Conservation (phyloP, 2,888 invertebrate species). For the Saturnia japonica region DNA sequence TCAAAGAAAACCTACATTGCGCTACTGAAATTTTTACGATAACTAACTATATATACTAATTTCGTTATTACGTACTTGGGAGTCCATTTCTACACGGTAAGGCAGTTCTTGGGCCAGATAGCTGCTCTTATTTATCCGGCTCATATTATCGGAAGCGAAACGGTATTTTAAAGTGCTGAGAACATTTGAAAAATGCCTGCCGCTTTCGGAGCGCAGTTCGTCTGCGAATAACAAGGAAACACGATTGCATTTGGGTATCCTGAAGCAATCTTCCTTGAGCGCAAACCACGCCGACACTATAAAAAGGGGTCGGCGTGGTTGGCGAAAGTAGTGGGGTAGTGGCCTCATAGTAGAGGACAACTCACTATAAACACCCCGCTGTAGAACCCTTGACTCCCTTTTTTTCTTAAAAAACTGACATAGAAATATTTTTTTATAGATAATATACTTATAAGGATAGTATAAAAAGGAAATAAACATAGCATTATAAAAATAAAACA, state of each 20-base stretch:
- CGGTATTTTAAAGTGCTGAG: background rate
- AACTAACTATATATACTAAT: conserved; percentile 33
- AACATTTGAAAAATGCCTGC: background rate
- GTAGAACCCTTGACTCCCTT: conserved; percentile 54
- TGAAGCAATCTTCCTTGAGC: background rate
- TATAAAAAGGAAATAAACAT: too few relatives aligned
- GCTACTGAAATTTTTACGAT: conserved; percentile 37
- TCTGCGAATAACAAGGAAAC: background rate
- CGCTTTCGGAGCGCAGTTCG: background rate
- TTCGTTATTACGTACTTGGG: conserved; percentile 21
- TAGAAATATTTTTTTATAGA: background rate
- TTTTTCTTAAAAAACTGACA: too few relatives aligned
- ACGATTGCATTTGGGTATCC: background rate
- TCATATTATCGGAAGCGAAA: conserved; percentile 5
- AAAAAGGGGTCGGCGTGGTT: background rate
- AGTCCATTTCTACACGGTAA: conserved; percentile 58
- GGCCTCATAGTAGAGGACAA: conserved; percentile 25
- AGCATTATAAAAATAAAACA: too few relatives aligned
- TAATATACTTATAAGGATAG: too few relatives aligned
- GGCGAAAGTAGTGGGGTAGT: background rate
- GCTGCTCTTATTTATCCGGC: conserved; percentile 42
- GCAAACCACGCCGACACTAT: background rate
- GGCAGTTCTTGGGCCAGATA: conserved; percentile 40
- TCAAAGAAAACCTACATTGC: conserved; percentile 41
- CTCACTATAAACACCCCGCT: conserved; percentile 46